Conservation (phyloP, 1,140 invertebrate genomes). For the Cryptotermes secundus region DNA sequence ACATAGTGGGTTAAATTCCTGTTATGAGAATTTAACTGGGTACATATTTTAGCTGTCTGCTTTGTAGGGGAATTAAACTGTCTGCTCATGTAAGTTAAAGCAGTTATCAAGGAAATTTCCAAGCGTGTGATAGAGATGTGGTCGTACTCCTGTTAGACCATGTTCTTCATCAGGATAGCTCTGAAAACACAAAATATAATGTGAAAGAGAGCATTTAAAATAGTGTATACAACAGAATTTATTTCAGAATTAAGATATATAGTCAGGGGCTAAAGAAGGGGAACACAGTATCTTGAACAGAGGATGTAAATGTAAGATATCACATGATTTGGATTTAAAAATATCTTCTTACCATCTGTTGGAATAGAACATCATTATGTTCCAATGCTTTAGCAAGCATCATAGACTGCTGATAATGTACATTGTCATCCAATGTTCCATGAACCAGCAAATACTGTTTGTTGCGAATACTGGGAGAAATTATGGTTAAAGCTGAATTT, state of each 20-base stretch:
- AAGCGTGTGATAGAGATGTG: slow-evolving; percentile 86
- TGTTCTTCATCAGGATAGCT: slow-evolving; percentile 94
- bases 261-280: background rate
- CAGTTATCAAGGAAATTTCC: slow-evolving; percentile 85
- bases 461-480: slow-evolving; percentile 53
- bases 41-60: background rate
- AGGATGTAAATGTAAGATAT: too few species aligned
- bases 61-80: background rate
- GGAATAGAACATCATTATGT: slow-evolving; percentile 59
- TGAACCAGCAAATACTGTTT: slow-evolving; percentile 65
- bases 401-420: slow-evolving; percentile 70
- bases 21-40: background rate
- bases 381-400: slow-evolving; percentile 61
- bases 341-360: slow-evolving; percentile 51
- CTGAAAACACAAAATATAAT: slow-evolving; percentile 53
- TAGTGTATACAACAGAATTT: background rate
- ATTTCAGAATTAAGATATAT: background rate
- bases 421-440: slow-evolving; percentile 65
- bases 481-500: slow-evolving; percentile 52
- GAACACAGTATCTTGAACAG: too few species aligned
- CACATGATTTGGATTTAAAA: too few species aligned
- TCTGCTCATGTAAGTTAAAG: slow-evolving; percentile 51
- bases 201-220: background rate
- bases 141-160: slow-evolving; percentile 71
- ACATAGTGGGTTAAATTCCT: background rate